Conservation (phyloP, 2,888 invertebrate species). For the Pristionchus arcanus region DNA sequence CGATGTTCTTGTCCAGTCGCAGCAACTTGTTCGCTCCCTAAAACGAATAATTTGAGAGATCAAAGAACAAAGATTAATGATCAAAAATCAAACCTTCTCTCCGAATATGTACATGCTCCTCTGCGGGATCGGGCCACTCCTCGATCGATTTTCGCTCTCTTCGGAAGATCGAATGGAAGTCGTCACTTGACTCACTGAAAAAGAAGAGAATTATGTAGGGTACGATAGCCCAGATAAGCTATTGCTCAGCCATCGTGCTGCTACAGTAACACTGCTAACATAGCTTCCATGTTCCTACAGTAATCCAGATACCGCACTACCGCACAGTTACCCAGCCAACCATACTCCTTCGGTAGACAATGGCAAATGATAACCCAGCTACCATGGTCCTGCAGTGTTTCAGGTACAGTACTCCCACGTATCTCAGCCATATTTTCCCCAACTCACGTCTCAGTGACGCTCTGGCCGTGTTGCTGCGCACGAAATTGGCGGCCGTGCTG, state of each 20-base stretch:
- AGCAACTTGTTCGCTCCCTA: conserved; percentile 57
- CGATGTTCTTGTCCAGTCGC: conserved; percentile 60
- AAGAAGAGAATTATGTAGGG: background rate
- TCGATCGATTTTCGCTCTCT: conserved; percentile 27
- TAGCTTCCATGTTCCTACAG: too few relatives aligned
- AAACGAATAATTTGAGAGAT: background rate
- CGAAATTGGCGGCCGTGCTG: conserved; percentile 24
- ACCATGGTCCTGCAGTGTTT: too few relatives aligned
- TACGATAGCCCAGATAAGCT: background rate
- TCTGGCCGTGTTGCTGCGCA: background rate
- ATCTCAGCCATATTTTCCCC: background rate
- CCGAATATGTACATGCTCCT: conserved; percentile 56
- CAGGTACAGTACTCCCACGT: background rate
- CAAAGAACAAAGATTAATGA: background rate
- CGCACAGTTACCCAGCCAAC: too few relatives aligned
- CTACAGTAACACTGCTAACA: too few relatives aligned
- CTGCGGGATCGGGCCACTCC: conserved; percentile 33
- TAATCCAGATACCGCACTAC: too few relatives aligned
- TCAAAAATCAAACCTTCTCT: conserved; percentile 51
- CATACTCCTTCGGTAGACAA: too few relatives aligned
- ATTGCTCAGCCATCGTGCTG: too few relatives aligned
- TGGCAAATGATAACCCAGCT: too few relatives aligned
- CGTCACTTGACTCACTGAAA: conserved; percentile 41
- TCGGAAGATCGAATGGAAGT: conserved; percentile 47
- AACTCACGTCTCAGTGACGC: conserved; percentile 27